Evolutionary conservation across 2,113 vertebrate genomes (phyloP), one percentile per base, ranked within the genome.

Genomic region (Micronycteris hirsuta): DNA sequence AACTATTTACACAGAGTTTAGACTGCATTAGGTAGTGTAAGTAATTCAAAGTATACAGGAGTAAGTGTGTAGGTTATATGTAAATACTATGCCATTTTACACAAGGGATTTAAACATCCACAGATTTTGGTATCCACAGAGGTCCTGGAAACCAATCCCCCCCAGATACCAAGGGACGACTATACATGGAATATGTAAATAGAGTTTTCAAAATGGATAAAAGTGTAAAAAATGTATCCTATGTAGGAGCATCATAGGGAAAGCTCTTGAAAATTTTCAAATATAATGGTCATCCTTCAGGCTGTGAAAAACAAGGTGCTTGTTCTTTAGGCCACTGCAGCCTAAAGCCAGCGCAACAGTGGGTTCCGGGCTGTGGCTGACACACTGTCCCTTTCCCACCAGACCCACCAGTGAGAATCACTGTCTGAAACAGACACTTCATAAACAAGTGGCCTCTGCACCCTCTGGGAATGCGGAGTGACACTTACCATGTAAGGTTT

Each of bases 401-500:
- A 93, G 47, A 20, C 22, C 54, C 70, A 52, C 33, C 45, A 8
- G 0, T 19, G 33, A 78, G n/a, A 54, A 2, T 67, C 26, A 38
- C 58, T 38, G 41, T 77, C 49, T 58, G 36, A 67, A 93, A 58
- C 7, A 41, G 56, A 84, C 6, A 38, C 12, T 47, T 67, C 28
- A 54, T 10, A 54, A 49, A 90, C 80, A 71, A 22, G 49, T 11
- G 36, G 24, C 54, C 16, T 74, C 26, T 52, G 1, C 0, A 5
- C 0, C 15, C n/a, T 78, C 67, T 4, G 36, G 73, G 19, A 22
- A 45, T 13, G 12, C 14, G 2, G 13, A 78, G 28, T 4, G 16
- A 36, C 70, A 98, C 99, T 99, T 98, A 99, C 99, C 99, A 99
- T 98, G 91, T 99, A 99, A 16, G 99, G 99, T 98, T 99, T 99